Evolutionary conservation across 2,797 vertebrate species (phyloP).

Genomic region (Crocidura indochinensis): DNA sequence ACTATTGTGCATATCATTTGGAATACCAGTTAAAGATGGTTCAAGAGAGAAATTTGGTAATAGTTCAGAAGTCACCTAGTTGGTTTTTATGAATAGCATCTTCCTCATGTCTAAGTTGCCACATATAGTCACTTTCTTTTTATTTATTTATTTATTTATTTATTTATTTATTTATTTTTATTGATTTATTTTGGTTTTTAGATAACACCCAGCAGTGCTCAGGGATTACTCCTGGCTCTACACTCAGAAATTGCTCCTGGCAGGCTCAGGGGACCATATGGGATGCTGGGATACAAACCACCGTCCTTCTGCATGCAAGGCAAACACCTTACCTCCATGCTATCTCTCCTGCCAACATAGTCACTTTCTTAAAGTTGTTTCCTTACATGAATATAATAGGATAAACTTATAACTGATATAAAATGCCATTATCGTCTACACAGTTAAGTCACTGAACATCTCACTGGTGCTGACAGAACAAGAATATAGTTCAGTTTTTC

Average conservation of each 20-base stretch:
- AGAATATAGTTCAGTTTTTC: background rate
- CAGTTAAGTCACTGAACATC: background rate
- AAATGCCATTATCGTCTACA: background rate
- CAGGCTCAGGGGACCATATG: too few relatives aligned
- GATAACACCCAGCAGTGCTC: too few relatives aligned
- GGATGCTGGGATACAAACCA: too few relatives aligned
- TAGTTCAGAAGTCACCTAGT: background rate
- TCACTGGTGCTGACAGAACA: background rate
- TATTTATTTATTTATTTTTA: too few relatives aligned
- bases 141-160: too few relatives aligned
- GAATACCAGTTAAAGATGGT: background rate
- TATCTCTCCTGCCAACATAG: too few relatives aligned
- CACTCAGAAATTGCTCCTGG: too few relatives aligned
- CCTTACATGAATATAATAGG: background rate
- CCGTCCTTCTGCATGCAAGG: too few relatives aligned
- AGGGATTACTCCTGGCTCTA: too few relatives aligned
- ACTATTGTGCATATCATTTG: too few relatives aligned
- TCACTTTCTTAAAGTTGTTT: background rate
- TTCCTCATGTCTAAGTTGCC: background rate
- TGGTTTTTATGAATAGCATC: slow-evolving; percentile 1
- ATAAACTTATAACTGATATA: background rate
- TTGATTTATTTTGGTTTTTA: too few relatives aligned
- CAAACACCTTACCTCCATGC: too few relatives aligned
- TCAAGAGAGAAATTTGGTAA: background rate
- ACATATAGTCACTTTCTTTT: background rate